These are phyloP conservation scores for Tolypeutes matacus DNA, from an alignment of 2,797 vertebrate species.

Conservation along the genomic window DNA sequence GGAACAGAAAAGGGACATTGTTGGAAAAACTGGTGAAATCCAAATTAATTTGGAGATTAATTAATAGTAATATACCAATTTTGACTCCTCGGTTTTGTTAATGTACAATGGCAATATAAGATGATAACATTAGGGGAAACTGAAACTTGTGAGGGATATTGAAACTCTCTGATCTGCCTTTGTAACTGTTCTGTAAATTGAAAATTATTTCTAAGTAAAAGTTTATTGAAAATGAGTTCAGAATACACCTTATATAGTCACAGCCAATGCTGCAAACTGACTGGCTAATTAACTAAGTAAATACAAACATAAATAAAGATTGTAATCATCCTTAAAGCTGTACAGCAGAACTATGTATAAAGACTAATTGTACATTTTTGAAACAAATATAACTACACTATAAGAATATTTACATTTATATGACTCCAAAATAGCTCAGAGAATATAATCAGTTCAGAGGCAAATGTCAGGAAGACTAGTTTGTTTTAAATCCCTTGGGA, in stretches of 20 bases:
- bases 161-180: not conserved
- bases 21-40: not conserved
- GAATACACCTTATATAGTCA: not conserved
- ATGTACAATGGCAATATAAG: not conserved
- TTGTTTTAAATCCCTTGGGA: not conserved
- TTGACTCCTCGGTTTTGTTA: not conserved
- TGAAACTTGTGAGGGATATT: not conserved
- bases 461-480: not conserved
- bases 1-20: not conserved
- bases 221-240: not conserved
- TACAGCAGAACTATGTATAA: not conserved
- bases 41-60: not conserved
- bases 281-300: not conserved
- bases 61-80: not conserved
- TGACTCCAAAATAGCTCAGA: not conserved
- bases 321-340: not conserved
- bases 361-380: not conserved
- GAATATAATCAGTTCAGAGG: not conserved
- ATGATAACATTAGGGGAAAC: not conserved
- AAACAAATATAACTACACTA: not conserved
- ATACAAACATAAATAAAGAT: not conserved
- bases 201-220: not conserved
- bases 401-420: constrained; percentile 9
- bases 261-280: not conserved
- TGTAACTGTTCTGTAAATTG: not conserved